Conservation (phyloP, 1,140 invertebrate genomes). For the Drosophila biarmipes region DNA sequence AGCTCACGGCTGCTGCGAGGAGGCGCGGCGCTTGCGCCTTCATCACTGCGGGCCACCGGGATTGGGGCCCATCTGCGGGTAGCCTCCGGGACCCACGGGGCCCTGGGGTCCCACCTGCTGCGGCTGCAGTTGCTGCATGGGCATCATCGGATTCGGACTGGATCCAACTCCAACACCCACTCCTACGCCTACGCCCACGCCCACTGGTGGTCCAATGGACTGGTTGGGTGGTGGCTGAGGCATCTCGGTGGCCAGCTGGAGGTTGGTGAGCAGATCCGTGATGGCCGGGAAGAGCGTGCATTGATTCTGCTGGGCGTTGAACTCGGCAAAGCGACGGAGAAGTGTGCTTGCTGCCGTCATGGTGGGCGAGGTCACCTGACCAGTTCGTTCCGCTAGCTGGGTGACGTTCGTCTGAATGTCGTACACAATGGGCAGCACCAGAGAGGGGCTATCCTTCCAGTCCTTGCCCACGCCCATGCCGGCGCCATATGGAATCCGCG, state of each 20-base stretch:
- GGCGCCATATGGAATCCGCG: slow-evolving; percentile 87
- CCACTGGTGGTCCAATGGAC: slow-evolving; percentile 68
- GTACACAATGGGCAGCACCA: slow-evolving; percentile 95
- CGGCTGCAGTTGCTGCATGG: slow-evolving; percentile 84
- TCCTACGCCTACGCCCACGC: slow-evolving; percentile 55
- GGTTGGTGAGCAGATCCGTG: slow-evolving; percentile 92
- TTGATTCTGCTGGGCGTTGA: slow-evolving; percentile 88
- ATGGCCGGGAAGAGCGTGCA: slow-evolving; percentile 95
- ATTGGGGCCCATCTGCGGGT: slow-evolving; percentile 73
- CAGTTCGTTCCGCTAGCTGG: slow-evolving; percentile 92
- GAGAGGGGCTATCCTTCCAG: slow-evolving; percentile 89
- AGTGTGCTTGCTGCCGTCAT: slow-evolving; percentile 88
- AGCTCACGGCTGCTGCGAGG: slow-evolving; percentile 64
- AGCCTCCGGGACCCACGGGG: slow-evolving; percentile 59
- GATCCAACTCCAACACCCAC: slow-evolving; percentile 81
- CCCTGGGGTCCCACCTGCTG: slow-evolving; percentile 73
- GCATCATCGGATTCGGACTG: slow-evolving; percentile 86
- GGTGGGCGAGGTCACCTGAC: slow-evolving; percentile 87
- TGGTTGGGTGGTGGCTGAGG: slow-evolving; percentile 84
- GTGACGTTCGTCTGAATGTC: slow-evolving; percentile 94
- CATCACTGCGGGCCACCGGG: slow-evolving; percentile 81
- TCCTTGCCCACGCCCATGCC: slow-evolving; percentile 84
- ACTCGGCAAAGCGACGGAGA: slow-evolving; percentile 89
- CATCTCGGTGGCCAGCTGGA: slow-evolving; percentile 90
- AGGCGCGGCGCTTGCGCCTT: slow-evolving; percentile 84